These are phyloP conservation scores for Neoarius graeffei DNA, from an alignment of 2,113 vertebrate genomes.

Conservation along the genomic window DNA sequence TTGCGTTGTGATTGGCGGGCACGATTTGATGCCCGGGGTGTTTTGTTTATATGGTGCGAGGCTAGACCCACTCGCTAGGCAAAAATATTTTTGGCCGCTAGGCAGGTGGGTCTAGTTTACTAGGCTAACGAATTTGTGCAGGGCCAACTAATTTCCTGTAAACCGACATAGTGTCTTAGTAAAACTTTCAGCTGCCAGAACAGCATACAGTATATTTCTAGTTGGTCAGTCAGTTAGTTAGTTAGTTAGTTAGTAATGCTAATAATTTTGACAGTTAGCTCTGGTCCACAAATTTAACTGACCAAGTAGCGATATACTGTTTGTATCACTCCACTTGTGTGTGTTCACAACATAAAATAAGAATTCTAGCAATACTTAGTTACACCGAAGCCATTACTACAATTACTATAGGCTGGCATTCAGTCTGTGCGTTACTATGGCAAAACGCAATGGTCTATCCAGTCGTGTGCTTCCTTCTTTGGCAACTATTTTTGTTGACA, in stretches of 20 bases:
- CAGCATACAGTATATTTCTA: background rate
- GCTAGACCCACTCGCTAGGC: no score
- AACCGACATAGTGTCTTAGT: background rate
- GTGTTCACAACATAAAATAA: background rate
- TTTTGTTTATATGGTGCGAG: no score
- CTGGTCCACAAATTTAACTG: background rate
- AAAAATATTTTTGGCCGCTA: no score
- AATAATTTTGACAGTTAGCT: background rate
- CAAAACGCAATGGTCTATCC: background rate
- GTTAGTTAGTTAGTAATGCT: background rate
- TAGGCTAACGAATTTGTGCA: background rate
- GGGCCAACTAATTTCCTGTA: background rate
- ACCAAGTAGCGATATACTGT: background rate
- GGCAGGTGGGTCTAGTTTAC: no score
- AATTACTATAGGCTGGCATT: background rate
- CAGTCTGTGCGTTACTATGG: background rate
- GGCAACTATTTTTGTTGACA: background rate
- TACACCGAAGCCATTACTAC: background rate
- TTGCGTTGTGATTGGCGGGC: no score
- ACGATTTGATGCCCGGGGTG: no score
- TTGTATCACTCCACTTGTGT: background rate
- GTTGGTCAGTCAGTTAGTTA: background rate
- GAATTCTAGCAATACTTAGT: background rate
- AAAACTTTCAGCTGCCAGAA: background rate
- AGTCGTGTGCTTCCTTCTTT: background rate